Evolutionary conservation across 2,797 vertebrate species (phyloP), one percentile per base, ranked within the genome.

Genomic region (Sebastes diaconus): DNA sequence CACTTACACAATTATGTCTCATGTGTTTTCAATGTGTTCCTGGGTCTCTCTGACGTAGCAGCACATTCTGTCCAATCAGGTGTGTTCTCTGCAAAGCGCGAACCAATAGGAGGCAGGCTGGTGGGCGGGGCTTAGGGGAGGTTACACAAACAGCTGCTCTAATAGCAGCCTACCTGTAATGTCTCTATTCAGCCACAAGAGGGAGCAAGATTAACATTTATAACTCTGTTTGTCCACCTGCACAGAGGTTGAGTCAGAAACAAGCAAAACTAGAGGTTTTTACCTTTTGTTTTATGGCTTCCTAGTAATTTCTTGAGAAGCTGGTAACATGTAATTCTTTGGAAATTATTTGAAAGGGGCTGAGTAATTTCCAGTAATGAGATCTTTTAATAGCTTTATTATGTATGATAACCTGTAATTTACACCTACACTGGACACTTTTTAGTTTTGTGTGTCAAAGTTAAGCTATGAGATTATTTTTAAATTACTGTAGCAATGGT

Each of bases 21-120:
- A 25, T 10, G 13, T 13, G 13, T 1, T 42, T 42, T 14, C 8
- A 3, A 11, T 3, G 5, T 9, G 11, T 88, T 91, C 90, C 85
- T 73, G 82, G 5, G 8, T 8, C 4, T 20, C 6, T 68, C 5
- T 68, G 52, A 87, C 46, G 30, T 58, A 3, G 5, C 8, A 24
- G 4, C 8, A 2, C 5, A 1, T 2, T 0, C 4, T 12, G 57
- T 64, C 92, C 91, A 95, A 93, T 94, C 77, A 69, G 0, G 6
- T 60, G 6, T 5, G 6, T 3, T 54, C 13, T 6, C 2, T 8
- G 0, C 1, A 25, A 8, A 10, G 2, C 0, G 0, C 8, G 12
- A 58, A 42, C 92, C 91, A 93, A 93, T 93, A 42, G 68, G 7
- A 64, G 36, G 42, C 8, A 7, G 29, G 0, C 1, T 4, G 2